Conservation (phyloP, 2,797 vertebrate species). For the Eulemur rubriventer region DNA sequence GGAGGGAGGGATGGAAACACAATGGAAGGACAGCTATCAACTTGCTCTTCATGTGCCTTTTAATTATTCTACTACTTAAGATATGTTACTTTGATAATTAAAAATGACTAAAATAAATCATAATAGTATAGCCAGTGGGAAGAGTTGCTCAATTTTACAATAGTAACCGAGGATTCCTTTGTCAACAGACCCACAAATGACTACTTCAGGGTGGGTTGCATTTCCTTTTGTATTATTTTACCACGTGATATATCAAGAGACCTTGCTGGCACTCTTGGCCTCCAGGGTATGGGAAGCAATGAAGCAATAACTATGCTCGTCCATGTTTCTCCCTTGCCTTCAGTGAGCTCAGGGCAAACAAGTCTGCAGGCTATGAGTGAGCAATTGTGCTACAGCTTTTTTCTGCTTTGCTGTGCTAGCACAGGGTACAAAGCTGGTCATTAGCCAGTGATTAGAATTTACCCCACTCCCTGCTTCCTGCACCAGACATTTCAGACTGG, state of each 20-base stretch:
- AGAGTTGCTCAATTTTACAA: neutral
- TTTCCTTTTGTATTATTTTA: neutral
- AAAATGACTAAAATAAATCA: neutral
- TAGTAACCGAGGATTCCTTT: neutral
- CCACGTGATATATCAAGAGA: neutral
- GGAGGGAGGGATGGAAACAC: neutral
- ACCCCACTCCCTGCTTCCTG: neutral
- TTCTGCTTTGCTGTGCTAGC: neutral
- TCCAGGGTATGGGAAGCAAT: constrained; percentile 50
- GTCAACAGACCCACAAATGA: neutral
- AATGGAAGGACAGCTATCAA: neutral
- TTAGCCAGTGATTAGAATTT: constrained; percentile 22
- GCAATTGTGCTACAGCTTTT: constrained; percentile 32
- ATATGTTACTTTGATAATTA: neutral
- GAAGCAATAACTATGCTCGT: constrained; percentile 62
- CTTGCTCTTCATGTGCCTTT: neutral
- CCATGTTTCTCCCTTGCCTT: constrained; percentile 55
- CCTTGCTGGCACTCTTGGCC: constrained; percentile 22
- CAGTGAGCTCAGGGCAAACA: constrained; percentile 62
- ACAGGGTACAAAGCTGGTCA: neutral
- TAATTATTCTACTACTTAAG: neutral
- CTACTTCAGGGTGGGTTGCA: neutral
- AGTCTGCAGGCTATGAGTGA: constrained; percentile 53
- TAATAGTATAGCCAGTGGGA: neutral
- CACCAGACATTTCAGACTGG: neutral